These are phyloP conservation scores for Urocolius indicus DNA, from an alignment of 2,113 vertebrate species.

Conservation along the genomic window DNA sequence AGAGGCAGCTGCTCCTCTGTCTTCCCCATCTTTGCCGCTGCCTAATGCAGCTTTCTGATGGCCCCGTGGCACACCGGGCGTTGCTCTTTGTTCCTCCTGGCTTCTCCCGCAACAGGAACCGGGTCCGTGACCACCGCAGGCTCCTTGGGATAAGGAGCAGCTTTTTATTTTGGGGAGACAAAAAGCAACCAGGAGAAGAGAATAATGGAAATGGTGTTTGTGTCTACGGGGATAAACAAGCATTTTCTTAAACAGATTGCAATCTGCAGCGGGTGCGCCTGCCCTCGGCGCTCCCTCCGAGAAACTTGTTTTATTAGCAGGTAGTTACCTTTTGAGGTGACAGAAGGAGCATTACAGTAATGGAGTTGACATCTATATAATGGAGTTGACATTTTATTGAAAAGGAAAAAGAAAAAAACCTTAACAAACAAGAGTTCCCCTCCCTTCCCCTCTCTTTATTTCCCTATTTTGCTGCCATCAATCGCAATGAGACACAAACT, in stretches of 20 bases:
- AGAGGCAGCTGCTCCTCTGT: accelerated
- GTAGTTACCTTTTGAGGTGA: conserved; percentile 29
- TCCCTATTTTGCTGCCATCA: conserved; percentile 20
- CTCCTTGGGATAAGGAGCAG: background rate
- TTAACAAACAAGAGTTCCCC: conserved; percentile 26
- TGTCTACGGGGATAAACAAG: background rate
- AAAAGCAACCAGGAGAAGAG: background rate
- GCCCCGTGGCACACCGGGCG: accelerated
- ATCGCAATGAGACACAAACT: conserved; percentile 17
- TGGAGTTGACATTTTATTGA: conserved; percentile 74
- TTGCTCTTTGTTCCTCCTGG: accelerated
- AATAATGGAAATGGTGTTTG: background rate
- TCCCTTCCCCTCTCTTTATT: conserved; percentile 19
- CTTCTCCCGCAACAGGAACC: background rate
- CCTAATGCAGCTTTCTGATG: too few species aligned
- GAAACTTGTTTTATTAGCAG: conserved; percentile 59
- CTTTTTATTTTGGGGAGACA: background rate
- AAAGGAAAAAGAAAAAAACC: conserved; percentile 49
- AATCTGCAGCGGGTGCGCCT: background rate
- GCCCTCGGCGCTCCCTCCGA: conserved; percentile 1
- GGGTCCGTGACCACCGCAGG: accelerated
- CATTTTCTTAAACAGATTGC: conserved; percentile 34
- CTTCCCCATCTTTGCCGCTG: background rate
- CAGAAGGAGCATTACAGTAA: conserved; percentile 53
- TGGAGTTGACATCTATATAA: conserved; percentile 72